Conservation (phyloP, 2,113 vertebrate species). For the Oncorhynchus keta region DNA sequence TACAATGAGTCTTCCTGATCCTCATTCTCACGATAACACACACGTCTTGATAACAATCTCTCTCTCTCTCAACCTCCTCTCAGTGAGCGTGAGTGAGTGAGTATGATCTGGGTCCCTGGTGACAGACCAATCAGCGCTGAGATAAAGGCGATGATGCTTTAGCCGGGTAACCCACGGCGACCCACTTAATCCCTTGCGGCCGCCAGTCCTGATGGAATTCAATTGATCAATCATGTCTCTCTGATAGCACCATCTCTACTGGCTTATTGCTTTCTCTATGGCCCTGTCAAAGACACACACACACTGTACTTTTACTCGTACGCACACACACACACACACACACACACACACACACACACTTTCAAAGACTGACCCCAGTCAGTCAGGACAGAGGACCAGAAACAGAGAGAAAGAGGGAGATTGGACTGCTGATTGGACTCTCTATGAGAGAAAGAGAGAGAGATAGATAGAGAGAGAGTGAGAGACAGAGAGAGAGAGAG, state of each 20-base stretch:
- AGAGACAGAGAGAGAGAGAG: neutral
- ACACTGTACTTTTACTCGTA: too few species aligned
- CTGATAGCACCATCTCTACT: conserved; percentile 99
- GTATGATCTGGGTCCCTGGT: conserved; percentile 94
- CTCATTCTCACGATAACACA: conserved; percentile 9
- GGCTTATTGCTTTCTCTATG: conserved; percentile 97
- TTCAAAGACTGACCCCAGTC: conserved; percentile 7
- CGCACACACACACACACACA: neutral
- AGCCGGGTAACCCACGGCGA: conserved; percentile 96
- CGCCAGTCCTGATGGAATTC: conserved; percentile 99
- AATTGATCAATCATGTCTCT: conserved; percentile 99
- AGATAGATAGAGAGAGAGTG: too few species aligned
- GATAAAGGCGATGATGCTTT: conserved; percentile 98
- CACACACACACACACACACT: too few species aligned
- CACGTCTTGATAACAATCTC: conserved; percentile 5
- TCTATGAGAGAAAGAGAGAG: too few species aligned
- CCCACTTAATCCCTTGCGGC: conserved; percentile 98
- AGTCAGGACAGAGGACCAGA: conserved; percentile 15
- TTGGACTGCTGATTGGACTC: too few species aligned
- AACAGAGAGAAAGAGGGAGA: conserved; percentile 8
- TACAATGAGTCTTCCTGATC: neutral
- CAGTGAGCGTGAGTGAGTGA: too few species aligned
- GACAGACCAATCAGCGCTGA: conserved; percentile 97
- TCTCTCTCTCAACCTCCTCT: conserved; percentile 24
- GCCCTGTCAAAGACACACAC: conserved; percentile 54